Evolutionary conservation across 1,140 invertebrate genomes (phyloP), one percentile per base, ranked within the genome.

Genomic region (Mya arenaria): DNA sequence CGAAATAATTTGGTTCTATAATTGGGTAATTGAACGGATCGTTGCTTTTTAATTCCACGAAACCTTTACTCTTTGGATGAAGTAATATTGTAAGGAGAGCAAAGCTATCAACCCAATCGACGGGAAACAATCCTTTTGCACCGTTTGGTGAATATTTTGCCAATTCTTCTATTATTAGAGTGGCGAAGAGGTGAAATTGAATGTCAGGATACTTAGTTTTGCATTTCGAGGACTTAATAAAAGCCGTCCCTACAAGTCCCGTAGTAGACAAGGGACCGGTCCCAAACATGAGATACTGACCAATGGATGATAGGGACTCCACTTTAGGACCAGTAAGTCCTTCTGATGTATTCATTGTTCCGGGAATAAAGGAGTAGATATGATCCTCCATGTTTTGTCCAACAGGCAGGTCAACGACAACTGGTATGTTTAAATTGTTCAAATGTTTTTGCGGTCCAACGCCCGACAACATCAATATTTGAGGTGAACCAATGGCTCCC

Each of bases 401-500:
- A 4, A 98, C 97, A 0, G 96, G 95, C n/a, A 96, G 93, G 93
- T 97, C 95, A 30, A 84, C 82, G 17, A 80, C 17, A 2, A 88
- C 84, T 19, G 79, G 83, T 28, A 90, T 89, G 86, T 87, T 77
- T 15, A 84, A 25, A 34, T 65, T 68, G 6, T 86, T 65, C 37
- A 88, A 60, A 37, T 88, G 83, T 28, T 82, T 39, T 37, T 56
- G 69, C 19, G 97, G 97, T 0, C 97, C 97, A 2, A 98, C 94
- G 0, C 97, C 98, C 2, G 97, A 97, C 0, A 98, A 91, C 96
- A 99, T 97, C 4, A 99, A 90, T 0, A 99, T 85, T 83, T 98
- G 97, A 0, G 98, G 96, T 0, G 97, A 96, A 88, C 97, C 97
- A 0, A 99, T 94, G 0, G 97, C 94, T 0, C 98, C 98, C 0